Evolutionary conservation across 2,888 invertebrate species (phyloP), one percentile per base, ranked within the genome.

Genomic region (Listrodromus nycthemerus): DNA sequence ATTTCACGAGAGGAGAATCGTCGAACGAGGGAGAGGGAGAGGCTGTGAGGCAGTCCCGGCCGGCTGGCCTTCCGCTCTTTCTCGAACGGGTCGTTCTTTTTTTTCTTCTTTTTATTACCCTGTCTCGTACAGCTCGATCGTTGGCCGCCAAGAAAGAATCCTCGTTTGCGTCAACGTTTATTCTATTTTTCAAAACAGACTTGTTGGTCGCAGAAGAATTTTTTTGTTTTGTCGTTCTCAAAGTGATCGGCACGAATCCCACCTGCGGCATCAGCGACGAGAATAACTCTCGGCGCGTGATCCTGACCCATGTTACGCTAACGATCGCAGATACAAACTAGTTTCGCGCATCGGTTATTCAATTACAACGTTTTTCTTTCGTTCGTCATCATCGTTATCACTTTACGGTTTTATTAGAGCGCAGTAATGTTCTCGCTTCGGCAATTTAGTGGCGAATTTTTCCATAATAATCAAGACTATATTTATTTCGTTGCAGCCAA

Each of bases 61-160:
- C 70, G 30, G 30, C 41, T 50, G 74, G 74, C 65, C 67, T 67
- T 76, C 76, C 66, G 67, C 52, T 76, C 61, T 27, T 48, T 61
- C 48, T 45, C 71, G 45, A 21, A 13, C 24, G 37, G 10, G 27
- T 8, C 30, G 73, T 61, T 55, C 16, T 41, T 55, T 33, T 33
- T 10, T 33, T 16, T 27, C 0, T 41, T 13, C 13, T 21, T 10
- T 45, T 58, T 16, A 24, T 16, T 10, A 19, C 7, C 73, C 30
- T 30, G 3, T 10, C 13, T n/a, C 24, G 16, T 19, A 7, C 24
- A 55, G 55, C 55, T 24, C 24, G 55, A 10, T 21, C 55, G 55
- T 16, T 13, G 55, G 3, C 13, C 24, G 55, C 55, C 55, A 24
- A 55, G 55, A 55, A 55, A 10, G 13, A 55, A 24, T 55, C 55